phyloP scores from a whole-genome alignment of 1,140 invertebrate species.

The Euura lappo region DNA sequence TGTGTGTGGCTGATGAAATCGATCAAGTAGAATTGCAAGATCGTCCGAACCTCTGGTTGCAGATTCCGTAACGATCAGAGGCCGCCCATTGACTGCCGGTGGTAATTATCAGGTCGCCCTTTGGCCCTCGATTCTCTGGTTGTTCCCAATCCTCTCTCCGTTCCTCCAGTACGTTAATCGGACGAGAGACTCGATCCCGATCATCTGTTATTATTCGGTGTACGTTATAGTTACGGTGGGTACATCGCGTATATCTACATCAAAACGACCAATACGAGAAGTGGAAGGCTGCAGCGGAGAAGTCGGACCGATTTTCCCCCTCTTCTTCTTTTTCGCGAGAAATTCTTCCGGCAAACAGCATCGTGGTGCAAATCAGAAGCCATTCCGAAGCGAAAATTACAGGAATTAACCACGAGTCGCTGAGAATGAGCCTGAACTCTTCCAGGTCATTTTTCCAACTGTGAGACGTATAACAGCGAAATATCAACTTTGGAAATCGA shows the following conservation, averaged over 20 bases:
- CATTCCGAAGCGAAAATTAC: slow-evolving; percentile 57
- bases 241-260: too few species aligned
- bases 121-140: slow-evolving; percentile 20
- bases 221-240: slow-evolving; percentile 13
- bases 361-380: slow-evolving; percentile 49
- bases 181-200: background rate
- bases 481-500: too few species aligned
- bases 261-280: slow-evolving; percentile 10
- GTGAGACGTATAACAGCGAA: too few species aligned
- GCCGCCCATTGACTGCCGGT: background rate
- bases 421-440: slow-evolving; percentile 23
- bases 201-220: slow-evolving; percentile 56
- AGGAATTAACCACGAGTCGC: slow-evolving; percentile 53
- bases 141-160: background rate
- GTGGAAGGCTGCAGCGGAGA: slow-evolving; percentile 4
- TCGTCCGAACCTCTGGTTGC: too few species aligned
- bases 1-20: too few species aligned
- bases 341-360: slow-evolving; percentile 9
- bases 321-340: background rate
- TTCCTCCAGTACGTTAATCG: too few species aligned
- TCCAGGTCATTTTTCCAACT: background rate
- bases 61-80: background rate
- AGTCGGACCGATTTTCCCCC: slow-evolving; percentile 10
- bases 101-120: background rate
- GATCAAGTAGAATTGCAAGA: too few species aligned